phyloP scores from a whole-genome alignment of 2,113 vertebrate genomes.

The Tragelaphus buxtoni region DNA sequence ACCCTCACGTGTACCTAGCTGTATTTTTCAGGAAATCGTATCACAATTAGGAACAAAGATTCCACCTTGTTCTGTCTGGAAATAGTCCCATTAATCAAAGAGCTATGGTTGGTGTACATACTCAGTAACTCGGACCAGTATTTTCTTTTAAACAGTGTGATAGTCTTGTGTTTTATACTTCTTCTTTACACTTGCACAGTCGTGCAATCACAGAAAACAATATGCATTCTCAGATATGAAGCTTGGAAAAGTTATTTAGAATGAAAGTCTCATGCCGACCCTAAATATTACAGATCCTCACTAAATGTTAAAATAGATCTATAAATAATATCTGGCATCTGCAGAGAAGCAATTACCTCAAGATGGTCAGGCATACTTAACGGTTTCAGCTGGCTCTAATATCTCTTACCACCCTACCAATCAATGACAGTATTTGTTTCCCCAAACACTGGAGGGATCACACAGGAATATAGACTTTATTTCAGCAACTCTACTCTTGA shows the following conservation, averaged over 20 bases:
- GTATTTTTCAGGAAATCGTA: background rate
- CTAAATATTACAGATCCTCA: background rate
- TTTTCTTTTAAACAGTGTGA: constrained; percentile 20
- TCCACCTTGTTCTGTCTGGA: background rate
- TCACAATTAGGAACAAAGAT: background rate
- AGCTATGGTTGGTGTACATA: background rate
- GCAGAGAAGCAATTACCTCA: background rate
- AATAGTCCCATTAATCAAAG: background rate
- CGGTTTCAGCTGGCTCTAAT: background rate
- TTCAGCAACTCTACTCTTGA: background rate
- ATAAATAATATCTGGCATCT: background rate
- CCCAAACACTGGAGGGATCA: background rate
- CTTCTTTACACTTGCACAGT: background rate
- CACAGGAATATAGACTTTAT: background rate
- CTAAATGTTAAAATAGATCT: constrained; percentile 13
- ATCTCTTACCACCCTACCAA: background rate
- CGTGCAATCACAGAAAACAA: constrained; percentile 17
- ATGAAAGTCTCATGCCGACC: background rate
- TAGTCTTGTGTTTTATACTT: background rate
- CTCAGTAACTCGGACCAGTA: background rate
- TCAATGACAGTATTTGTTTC: background rate
- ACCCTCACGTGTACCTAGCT: background rate
- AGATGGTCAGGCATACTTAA: background rate
- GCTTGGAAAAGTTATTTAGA: background rate
- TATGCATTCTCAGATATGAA: background rate